phyloP scores from a whole-genome alignment of 2,888 invertebrate genomes.

The Oegoconia quadripuncta region DNA sequence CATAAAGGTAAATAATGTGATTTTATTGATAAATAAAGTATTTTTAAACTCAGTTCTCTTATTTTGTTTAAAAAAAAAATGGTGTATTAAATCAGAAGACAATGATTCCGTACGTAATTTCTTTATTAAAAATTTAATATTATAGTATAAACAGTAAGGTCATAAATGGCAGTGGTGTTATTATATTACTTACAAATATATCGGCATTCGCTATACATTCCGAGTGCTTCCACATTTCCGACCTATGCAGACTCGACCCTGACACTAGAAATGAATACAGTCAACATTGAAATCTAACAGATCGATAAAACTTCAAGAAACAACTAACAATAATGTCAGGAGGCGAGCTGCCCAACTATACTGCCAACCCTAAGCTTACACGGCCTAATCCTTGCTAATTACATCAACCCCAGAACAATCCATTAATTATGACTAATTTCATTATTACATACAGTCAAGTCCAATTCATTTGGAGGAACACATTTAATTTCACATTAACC shows the following conservation, averaged over 20 bases:
- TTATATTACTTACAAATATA: constrained; percentile 63
- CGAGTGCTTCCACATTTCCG: constrained; percentile 38
- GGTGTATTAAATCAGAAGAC: too few species aligned
- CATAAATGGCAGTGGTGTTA: constrained; percentile 78
- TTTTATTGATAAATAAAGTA: constrained; percentile 39
- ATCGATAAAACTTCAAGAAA: constrained; percentile 59
- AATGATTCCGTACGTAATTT: constrained; percentile 46
- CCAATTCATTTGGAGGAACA: constrained; percentile 31
- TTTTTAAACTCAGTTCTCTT: too few species aligned
- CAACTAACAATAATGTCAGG: constrained; percentile 55
- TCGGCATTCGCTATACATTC: constrained; percentile 59
- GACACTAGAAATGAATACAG: constrained; percentile 28
- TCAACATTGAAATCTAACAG: constrained; percentile 65
- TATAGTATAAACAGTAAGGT: constrained; percentile 78
- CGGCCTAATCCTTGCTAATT: constrained; percentile 44
- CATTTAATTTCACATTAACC: constrained; percentile 22
- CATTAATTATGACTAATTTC: constrained; percentile 38
- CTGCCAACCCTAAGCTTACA: constrained; percentile 56
- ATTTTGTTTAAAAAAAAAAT: constrained; percentile 24
- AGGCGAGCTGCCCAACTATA: constrained; percentile 33
- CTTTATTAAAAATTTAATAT: constrained; percentile 74
- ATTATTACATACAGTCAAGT: constrained; percentile 51
- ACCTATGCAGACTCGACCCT: constrained; percentile 27
- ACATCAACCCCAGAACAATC: constrained; percentile 55
- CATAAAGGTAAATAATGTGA: constrained; percentile 28